Base-by-base conservation (phyloP, 2,797 vertebrate genomes). In the Myotis planiceps region DNA sequence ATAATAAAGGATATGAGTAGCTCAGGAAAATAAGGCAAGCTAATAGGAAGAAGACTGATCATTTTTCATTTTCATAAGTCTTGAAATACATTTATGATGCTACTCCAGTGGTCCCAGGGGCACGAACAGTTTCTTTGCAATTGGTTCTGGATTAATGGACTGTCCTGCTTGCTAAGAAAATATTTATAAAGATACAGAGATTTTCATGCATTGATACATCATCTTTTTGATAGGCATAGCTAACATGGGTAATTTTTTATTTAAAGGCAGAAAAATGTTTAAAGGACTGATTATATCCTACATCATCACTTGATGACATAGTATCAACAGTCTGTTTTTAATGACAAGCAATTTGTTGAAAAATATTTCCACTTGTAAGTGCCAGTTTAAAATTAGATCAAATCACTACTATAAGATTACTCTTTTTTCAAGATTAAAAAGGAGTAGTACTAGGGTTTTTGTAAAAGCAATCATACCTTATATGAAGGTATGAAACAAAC, bases 111-210 rank as follows among this genome's bases (percentile, higher is more conserved):
- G 96, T 92, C 87, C 92, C 81, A 29, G 93, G 55, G 90, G 86
- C 83, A 39, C 12, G 32, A 74, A 88, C 75, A 83, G 80, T 72
- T 96, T 74, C 32, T 95, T 97, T 97, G 84, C 96, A 82, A 63
- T 95, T 97, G 60, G 51, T 97, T 98, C 72, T 97, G 47, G 80
- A 96, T 97, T 98, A 98, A 97, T 63, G 86, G 9, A 60, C 94
- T 98, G 65, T 96, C 98, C 96, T 98, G 90, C 84, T 98, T 96
- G 74, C 90, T 96, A 96, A 96, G 95, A 96, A 98, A 98, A 97
- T 98, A 96, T 98, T 98, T 98, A 97, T 97, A 96, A 98, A 97
- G 96, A 97, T 75, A 95, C 72, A 96, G 76, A 97, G 92, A 98
- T 98, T 98, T 98, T 82, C 96, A 98, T 96, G 96, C 92, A 94